Conservation (phyloP, 2,797 vertebrate species). For the Acipenser ruthenus region DNA sequence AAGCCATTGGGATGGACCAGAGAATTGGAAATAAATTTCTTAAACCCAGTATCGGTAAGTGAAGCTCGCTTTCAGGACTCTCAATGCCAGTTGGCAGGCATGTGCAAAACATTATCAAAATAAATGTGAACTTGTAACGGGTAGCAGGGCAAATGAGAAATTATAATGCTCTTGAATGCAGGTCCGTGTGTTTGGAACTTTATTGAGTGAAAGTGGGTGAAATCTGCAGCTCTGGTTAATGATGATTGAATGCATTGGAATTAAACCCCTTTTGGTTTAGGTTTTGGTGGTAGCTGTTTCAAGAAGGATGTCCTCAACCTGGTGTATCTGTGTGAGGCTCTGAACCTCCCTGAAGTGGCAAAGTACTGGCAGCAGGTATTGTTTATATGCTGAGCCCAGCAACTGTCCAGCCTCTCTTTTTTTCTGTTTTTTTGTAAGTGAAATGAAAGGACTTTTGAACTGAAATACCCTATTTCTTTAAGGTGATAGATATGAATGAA, state of each 20-base stretch:
- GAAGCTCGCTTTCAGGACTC: background rate
- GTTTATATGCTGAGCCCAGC: background rate
- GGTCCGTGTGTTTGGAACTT: no score
- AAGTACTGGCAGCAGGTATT: constrained; percentile 36
- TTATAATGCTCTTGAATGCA: no score
- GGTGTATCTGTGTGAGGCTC: constrained; percentile 26
- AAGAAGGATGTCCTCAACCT: constrained; percentile 33
- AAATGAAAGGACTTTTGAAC: background rate
- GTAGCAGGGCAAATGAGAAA: no score
- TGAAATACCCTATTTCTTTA: background rate
- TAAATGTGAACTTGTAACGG: no score
- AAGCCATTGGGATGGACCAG: constrained; percentile 23
- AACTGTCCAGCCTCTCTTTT: background rate
- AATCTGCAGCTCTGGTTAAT: no score
- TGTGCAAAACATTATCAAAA: no score
- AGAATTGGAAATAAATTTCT: constrained; percentile 25
- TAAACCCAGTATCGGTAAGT: constrained; percentile 22
- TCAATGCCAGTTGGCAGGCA: background rate
- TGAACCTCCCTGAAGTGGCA: constrained; percentile 28
- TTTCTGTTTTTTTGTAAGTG: background rate
- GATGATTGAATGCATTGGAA: background rate
- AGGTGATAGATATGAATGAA: constrained; percentile 32
- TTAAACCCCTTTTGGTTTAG: constrained; percentile 11
- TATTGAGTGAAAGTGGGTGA: no score
- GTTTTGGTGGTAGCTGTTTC: constrained; percentile 28